Conservation (phyloP, 2,888 invertebrate genomes). For the Yponomeuta malinellus region DNA sequence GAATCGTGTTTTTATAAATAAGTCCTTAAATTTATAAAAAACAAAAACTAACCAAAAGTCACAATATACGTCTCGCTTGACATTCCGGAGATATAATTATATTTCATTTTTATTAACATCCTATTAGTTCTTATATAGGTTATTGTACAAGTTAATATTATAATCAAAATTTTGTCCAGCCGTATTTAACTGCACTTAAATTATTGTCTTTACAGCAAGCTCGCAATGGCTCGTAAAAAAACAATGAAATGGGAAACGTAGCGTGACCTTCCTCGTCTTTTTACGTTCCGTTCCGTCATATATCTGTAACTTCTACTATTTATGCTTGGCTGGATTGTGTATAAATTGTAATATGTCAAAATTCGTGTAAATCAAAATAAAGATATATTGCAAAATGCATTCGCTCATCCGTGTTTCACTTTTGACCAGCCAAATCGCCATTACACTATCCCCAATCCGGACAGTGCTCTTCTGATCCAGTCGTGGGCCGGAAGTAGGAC, state of each 20-base stretch:
- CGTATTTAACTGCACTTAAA: neutral
- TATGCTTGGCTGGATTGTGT: neutral
- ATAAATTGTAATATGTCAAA: neutral
- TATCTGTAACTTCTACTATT: neutral
- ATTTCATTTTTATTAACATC: neutral
- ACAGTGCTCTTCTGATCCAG: constrained; percentile 37
- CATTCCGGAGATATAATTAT: neutral
- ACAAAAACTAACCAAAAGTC: neutral
- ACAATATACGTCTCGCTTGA: neutral
- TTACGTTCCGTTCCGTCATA: neutral
- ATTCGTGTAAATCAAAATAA: neutral
- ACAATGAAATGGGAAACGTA: too few relatives aligned
- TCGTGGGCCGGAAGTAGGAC: constrained; percentile 43
- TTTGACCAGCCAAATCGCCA: too few relatives aligned
- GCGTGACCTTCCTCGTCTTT: neutral
- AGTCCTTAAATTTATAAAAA: neutral
- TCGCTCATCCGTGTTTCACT: neutral
- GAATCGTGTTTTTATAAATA: neutral
- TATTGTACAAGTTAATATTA: neutral
- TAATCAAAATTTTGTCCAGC: neutral
- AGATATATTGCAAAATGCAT: neutral
- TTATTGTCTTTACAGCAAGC: too few relatives aligned
- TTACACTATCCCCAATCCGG: constrained; percentile 21
- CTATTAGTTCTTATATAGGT: neutral
- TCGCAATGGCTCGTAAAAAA: too few relatives aligned